A percentile compares a stretch with the other conserved stretches of the same genome.
Evolutionary conservation across 2,888 invertebrate genomes (phyloP).

Genomic region (Miltochrista miniata): DNA sequence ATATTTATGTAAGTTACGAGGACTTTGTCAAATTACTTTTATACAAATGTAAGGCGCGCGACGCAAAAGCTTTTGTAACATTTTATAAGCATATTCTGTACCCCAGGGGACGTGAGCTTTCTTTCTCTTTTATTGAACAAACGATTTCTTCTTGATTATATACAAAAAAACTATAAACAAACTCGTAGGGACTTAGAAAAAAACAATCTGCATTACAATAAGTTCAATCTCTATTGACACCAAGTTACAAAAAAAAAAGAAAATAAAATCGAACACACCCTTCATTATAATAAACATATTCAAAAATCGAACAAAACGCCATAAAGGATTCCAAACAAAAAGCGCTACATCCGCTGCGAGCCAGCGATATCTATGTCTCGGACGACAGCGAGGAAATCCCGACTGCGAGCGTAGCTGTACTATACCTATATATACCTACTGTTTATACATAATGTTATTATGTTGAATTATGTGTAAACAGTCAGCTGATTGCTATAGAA

Average conservation of each 20-base stretch:
- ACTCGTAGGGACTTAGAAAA: neutral
- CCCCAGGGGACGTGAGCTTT: no score
- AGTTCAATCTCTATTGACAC: neutral
- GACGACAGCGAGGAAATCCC: conserved; percentile 66
- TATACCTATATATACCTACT: conserved; percentile 36
- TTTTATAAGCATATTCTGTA: no score
- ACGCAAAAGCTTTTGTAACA: no score
- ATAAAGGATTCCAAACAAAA: conserved; percentile 19
- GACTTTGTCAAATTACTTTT: conserved; percentile 13
- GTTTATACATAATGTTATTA: conserved; percentile 56
- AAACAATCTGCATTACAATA: neutral
- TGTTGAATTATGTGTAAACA: conserved; percentile 68
- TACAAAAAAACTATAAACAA: neutral
- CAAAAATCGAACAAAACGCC: conserved; percentile 13
- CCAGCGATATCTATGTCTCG: conserved; percentile 57
- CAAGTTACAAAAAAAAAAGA: neutral
- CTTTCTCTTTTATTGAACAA: no score
- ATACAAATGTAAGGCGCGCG: neutral
- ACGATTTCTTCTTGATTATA: no score
- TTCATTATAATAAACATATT: conserved; percentile 3
- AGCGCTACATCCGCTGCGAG: conserved; percentile 59
- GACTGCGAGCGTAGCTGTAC: conserved; percentile 48
- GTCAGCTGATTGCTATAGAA: conserved; percentile 69
- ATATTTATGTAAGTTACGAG: conserved; percentile 14
- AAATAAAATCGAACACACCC: neutral